Base-by-base conservation (phyloP, 1,140 invertebrate genomes). In the Vanessa atalanta region DNA sequence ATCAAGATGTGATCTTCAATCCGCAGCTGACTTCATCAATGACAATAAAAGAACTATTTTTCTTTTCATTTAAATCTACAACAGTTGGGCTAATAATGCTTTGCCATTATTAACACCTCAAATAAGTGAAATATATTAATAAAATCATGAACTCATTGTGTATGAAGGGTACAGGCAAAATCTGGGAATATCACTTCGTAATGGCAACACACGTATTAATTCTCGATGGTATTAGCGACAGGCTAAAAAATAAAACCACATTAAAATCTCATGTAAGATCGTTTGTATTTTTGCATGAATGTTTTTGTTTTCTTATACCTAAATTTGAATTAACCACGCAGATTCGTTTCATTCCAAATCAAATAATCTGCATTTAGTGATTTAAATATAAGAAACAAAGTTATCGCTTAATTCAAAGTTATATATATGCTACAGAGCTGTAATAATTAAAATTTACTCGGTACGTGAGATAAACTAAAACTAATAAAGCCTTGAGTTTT, bases 1-100 rank as follows among this genome's bases (percentile, higher is more conserved):
- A 91, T 91, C 89, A 85, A 86, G 84, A 88, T 87, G 79, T 83
- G 81, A 75, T 79, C 86, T 82, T 83, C 80, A 78, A 72, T 71
- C 79, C 66, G 81, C 86, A 88, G 88, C 89, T 90, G 86, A 84
- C 81, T 83, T 77, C 72, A 80, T 80, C 78, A 70, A 43, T 51
- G 65, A 63, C 64, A 76, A 76, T 76, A 78, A 83, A 83, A 79
- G 71, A 67, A 51, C 77, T 76, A 81, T 85, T 84, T 77, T 78
- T 71, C 75, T 75, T 72, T 80, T 55, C 53, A 69, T 76, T 79
- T 77, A 66, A 47, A 61, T 65, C 31, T 14, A 57, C 48, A 69
- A 71, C 76, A 77, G 73, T 73, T 75, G 78, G 76, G 51, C 75
- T 73, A 61, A 76, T 75, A 64, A 72, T 68, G 53, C 16, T 63